Base-by-base conservation (phyloP, 2,888 invertebrate genomes). In the Amphimallon solstitiale region DNA sequence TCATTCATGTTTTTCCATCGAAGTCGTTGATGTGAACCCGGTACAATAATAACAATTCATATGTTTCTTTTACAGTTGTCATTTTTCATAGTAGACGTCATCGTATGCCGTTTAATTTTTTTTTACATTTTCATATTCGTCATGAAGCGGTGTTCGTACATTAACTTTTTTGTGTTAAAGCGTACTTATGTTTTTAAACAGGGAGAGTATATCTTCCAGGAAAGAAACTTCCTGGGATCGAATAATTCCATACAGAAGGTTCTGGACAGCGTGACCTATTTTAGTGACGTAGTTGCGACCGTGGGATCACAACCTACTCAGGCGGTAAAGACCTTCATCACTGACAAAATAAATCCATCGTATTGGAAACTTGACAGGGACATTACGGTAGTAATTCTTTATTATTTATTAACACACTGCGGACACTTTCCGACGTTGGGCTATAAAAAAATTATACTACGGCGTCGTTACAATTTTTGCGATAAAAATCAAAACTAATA, bases 331-430 rank as follows among this genome's bases (percentile, higher is more conserved):
- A 86, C 89, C 65, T 92, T 91, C 90, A 86, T 92, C n/a, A 88
- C 92, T 0, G 92, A 93, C 80, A 88, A 89, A 78, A 87, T 91
- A 23, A 91, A 91, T 10, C 94, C 94, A 0, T 86, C 87, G 37
- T 93, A 93, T 80, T 94, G 93, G 94, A 86, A 88, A 64, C 90
- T 92, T 6, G 93, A 93, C 79, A 83, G 88, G 71, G 88, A 92
- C 78, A 92, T 93, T 68, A 87, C 84, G 76, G 91, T 90, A 79
- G 80, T 82, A 78, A 45, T 0, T 48, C 23, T 23, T 10, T 29
- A 23, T 29, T 29, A 29, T n/a, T n/a, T n/a, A n/a, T n/a, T n/a
- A n/a, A 23, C 23, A 23, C 3, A 5, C 5, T 23, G 23, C 5
- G 23, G 23, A 4, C 3, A 4, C 2, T 23, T 23, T 23, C 5